Evolutionary conservation across 2,797 vertebrate species (phyloP), one percentile per base, ranked within the genome.

Genomic region (Agapornis canus): DNA sequence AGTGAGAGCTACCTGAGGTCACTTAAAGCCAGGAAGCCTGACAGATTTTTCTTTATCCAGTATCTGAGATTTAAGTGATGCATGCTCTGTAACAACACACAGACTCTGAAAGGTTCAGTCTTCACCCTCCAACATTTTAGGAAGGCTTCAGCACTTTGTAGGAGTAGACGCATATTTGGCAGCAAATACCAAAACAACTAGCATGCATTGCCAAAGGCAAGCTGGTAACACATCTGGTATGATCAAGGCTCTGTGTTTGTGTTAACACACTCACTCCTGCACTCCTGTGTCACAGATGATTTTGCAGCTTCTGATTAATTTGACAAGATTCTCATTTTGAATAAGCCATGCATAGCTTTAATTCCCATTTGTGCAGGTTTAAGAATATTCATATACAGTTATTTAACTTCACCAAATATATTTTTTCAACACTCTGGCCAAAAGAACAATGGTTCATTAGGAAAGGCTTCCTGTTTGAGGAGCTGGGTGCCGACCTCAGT

Each of bases 151-250:
- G 83, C 83, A 80, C 83, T 69, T 72, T 1, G 4, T 11, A 82
- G 54, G 35, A 86, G 72, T 16, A 57, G 95, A 85, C 78, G 77
- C 45, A 69, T 84, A 92, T 31, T 90, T 89, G 90, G 95, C 93
- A 95, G 78, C 71, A 80, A 86, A 84, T 31, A 64, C 52, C 78
- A 73, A 85, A 92, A 87, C 83, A 89, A 82, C 1, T 5, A 42
- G 32, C 22, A 47, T 80, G 75, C 12, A 3, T 26, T 68, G 86
- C 86, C 93, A 92, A 86, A 87, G 68, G 42, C 70, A 89, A 90
- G 66, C 27, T 73, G 51, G 60, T 86, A 91, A 89, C 47, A 42
- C 45, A 42, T 45, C 56, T 69, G 42, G 37, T 42, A 35, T 3
- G 59, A 82, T 59, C n/a, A 57, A 73, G 81, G 56, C 31, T 39